Evolutionary conservation across 2,797 vertebrate genomes (phyloP).

Genomic region (Valencia hispanica): DNA sequence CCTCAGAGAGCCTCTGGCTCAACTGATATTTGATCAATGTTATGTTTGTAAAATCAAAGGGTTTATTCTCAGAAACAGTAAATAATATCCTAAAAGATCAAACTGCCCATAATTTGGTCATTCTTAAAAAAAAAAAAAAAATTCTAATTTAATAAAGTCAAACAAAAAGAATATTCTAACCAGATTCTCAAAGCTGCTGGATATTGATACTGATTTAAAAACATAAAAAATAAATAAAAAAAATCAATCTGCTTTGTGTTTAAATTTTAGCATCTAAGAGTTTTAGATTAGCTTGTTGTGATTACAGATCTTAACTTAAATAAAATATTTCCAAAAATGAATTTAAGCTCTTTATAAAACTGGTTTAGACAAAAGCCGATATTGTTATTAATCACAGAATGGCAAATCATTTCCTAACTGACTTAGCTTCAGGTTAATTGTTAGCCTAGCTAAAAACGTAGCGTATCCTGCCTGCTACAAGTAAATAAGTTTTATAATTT

Average conservation of each 20-base stretch:
- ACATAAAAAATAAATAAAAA: not conserved
- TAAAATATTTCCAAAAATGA: too few relatives aligned
- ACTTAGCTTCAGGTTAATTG: not conserved
- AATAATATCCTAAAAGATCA: not conserved
- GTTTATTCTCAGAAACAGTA: not conserved
- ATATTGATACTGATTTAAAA: not conserved
- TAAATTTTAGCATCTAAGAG: not conserved
- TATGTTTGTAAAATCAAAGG: not conserved
- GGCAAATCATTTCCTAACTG: too few relatives aligned
- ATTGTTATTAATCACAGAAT: not conserved
- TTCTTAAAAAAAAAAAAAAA: too few relatives aligned
- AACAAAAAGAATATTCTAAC: not conserved
- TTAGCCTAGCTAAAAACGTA: too few relatives aligned
- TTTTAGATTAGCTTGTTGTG: not conserved
- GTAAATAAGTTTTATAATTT: not conserved
- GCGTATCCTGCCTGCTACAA: not conserved
- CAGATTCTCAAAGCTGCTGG: not conserved
- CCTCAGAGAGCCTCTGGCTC: not conserved
- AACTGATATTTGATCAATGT: not conserved
- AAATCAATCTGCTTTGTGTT: not conserved
- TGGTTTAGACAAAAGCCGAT: not conserved
- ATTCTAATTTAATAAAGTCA: not conserved
- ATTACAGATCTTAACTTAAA: not conserved
- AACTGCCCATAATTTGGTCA: not conserved
- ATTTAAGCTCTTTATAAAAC: not conserved